Percentiles rank a stretch among this genome's conserved stretches.
phyloP scores from a whole-genome alignment of 2,888 invertebrate species.

The Mimumesa dahlbomi region DNA sequence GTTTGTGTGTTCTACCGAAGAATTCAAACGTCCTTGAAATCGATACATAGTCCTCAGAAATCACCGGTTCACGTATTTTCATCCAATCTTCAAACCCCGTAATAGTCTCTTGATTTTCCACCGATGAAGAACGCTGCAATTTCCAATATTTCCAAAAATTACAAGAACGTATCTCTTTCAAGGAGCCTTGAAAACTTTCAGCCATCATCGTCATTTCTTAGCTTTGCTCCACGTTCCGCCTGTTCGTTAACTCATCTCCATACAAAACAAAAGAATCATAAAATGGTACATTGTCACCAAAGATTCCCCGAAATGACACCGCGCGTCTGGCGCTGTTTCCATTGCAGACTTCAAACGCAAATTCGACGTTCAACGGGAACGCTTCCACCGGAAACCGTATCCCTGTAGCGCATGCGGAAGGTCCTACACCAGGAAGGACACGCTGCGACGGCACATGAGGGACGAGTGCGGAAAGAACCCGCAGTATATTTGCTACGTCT shows the following conservation, averaged over 20 bases:
- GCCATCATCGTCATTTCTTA: background rate
- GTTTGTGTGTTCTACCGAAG: background rate
- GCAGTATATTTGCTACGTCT: constrained; percentile 87
- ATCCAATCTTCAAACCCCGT: too few relatives aligned
- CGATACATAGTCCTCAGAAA: too few relatives aligned
- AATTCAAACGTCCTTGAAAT: background rate
- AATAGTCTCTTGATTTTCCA: too few relatives aligned
- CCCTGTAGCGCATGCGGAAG: constrained; percentile 70
- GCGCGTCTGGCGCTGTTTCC: constrained; percentile 7
- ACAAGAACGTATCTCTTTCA: background rate
- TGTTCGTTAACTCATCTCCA: background rate
- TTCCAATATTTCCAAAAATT: background rate
- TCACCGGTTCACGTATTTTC: too few relatives aligned
- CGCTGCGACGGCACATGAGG: constrained; percentile 88
- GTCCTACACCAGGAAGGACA: constrained; percentile 83
- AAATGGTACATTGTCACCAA: too few relatives aligned
- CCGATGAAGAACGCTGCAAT: background rate
- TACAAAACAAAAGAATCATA: too few relatives aligned
- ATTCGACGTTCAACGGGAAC: too few relatives aligned
- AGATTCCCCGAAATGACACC: background rate
- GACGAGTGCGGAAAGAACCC: constrained; percentile 89
- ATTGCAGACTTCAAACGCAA: constrained; percentile 28
- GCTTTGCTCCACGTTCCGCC: background rate
- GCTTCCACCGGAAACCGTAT: constrained; percentile 54
- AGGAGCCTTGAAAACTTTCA: background rate